phyloP scores from a whole-genome alignment of 2,888 invertebrate genomes.

The Temnothorax unifasciatus region DNA sequence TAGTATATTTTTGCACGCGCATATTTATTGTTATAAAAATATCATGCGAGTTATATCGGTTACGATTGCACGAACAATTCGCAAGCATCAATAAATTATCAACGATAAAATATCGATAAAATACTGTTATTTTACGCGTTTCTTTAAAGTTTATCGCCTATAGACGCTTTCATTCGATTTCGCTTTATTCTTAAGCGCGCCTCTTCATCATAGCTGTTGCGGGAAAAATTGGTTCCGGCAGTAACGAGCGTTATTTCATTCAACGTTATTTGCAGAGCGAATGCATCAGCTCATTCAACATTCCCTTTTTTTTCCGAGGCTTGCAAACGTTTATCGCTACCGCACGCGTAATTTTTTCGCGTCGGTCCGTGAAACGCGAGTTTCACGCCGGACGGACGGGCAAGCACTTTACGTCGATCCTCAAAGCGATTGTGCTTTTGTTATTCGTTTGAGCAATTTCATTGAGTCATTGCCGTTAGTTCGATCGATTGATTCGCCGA shows the following conservation, averaged over 20 bases:
- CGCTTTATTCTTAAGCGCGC: neutral
- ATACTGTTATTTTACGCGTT: neutral
- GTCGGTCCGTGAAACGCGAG: slow-evolving; percentile 65
- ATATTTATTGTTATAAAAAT: neutral
- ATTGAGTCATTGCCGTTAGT: slow-evolving; percentile 61
- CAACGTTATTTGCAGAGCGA: slow-evolving; percentile 46
- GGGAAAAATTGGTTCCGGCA: slow-evolving; percentile 53
- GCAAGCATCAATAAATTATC: slow-evolving; percentile 6
- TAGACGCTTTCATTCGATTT: neutral
- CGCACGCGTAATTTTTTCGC: slow-evolving; percentile 66
- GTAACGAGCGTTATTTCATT: slow-evolving; percentile 57
- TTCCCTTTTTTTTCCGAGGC: slow-evolving; percentile 38
- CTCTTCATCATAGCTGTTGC: slow-evolving; percentile 28
- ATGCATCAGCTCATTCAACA: slow-evolving; percentile 41
- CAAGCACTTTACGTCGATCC: slow-evolving; percentile 48
- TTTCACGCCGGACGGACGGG: slow-evolving; percentile 64
- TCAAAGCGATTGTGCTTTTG: slow-evolving; percentile 76
- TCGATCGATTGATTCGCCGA: slow-evolving; percentile 39
- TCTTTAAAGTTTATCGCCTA: neutral
- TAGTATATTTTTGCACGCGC: neutral
- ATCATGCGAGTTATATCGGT: too few relatives aligned
- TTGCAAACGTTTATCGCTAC: slow-evolving; percentile 19
- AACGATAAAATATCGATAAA: neutral
- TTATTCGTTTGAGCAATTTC: slow-evolving; percentile 70
- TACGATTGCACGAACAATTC: neutral